Percentiles rank a stretch among this genome's conserved stretches.
These are phyloP conservation scores for Pandion haliaetus DNA, from an alignment of 2,113 vertebrate genomes.

Conservation along the genomic window DNA sequence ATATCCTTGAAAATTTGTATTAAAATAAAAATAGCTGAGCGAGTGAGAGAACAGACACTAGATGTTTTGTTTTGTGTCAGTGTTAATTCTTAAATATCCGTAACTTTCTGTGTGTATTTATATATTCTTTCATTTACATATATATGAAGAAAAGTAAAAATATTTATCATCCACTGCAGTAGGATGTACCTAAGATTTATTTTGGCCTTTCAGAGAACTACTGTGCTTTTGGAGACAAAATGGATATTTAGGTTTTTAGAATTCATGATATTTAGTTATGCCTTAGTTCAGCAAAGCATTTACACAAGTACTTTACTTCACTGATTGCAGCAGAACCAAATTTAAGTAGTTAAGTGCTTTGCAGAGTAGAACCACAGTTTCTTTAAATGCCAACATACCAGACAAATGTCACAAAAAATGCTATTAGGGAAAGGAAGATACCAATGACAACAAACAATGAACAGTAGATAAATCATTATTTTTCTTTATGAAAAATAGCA, in stretches of 20 bases:
- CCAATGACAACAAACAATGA: neutral
- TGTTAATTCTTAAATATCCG: neutral
- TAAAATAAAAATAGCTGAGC: neutral
- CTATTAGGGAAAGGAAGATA: neutral
- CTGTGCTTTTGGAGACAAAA: neutral
- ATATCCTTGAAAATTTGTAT: neutral
- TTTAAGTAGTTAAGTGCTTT: slow-evolving; percentile 1
- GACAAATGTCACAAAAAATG: neutral
- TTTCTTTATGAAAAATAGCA: neutral
- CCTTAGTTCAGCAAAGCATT: neutral
- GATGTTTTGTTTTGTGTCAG: neutral
- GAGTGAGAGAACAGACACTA: neutral
- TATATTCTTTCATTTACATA: neutral
- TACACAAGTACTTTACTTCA: neutral
- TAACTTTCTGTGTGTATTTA: neutral
- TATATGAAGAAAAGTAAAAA: neutral
- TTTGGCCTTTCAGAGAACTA: neutral
- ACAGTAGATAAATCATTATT: neutral
- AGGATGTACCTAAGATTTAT: neutral
- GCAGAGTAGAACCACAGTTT: neutral
- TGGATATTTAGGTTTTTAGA: neutral
- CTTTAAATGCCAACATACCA: neutral
- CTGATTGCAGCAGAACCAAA: neutral
- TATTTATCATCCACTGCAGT: neutral
- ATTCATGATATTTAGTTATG: neutral